phyloP scores from a whole-genome alignment of 2,888 invertebrate species.

The Drosophila anceps region DNA sequence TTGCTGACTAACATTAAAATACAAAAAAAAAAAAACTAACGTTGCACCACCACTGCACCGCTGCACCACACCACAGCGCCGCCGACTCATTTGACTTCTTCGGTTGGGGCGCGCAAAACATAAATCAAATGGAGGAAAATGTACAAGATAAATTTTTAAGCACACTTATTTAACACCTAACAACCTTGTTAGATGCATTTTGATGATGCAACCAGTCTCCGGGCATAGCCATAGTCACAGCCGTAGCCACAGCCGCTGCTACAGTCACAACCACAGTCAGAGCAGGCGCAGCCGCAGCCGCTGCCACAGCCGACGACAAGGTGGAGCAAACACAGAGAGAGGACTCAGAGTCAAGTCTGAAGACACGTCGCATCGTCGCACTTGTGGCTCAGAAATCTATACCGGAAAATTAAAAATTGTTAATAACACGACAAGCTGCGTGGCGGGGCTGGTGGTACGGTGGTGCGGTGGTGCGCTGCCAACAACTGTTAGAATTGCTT shows the following conservation, averaged over 20 bases:
- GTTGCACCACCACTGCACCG: not conserved
- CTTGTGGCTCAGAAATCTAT: conserved; percentile 75
- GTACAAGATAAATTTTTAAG: conserved; percentile 84
- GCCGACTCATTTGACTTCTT: conserved; percentile 56
- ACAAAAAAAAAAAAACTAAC: conserved; percentile 1
- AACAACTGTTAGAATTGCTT: conserved; percentile 80
- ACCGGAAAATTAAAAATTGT: conserved; percentile 82
- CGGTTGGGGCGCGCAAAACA: conserved; percentile 62
- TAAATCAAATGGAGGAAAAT: conserved; percentile 82
- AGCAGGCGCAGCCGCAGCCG: conserved; percentile 17
- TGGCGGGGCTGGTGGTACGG: conserved; percentile 44
- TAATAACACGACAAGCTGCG: conserved; percentile 78
- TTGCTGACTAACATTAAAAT: conserved; percentile 31
- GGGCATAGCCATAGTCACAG: conserved; percentile 23
- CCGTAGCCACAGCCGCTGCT: too few species aligned
- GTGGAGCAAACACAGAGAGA: conserved; percentile 53
- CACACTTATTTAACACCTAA: conserved; percentile 83
- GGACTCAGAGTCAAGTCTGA: conserved; percentile 18
- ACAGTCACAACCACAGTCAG: conserved; percentile 19
- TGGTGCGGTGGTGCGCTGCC: conserved; percentile 43
- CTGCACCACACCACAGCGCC: not conserved
- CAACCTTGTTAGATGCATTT: conserved; percentile 82
- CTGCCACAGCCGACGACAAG: conserved; percentile 57
- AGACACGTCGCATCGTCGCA: conserved; percentile 53
- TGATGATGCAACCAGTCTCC: conserved; percentile 71